A percentile compares a stretch with the other conserved stretches of the same genome.
Conservation (phyloP, 2,888 invertebrate species). For the Alcis repandata region DNA sequence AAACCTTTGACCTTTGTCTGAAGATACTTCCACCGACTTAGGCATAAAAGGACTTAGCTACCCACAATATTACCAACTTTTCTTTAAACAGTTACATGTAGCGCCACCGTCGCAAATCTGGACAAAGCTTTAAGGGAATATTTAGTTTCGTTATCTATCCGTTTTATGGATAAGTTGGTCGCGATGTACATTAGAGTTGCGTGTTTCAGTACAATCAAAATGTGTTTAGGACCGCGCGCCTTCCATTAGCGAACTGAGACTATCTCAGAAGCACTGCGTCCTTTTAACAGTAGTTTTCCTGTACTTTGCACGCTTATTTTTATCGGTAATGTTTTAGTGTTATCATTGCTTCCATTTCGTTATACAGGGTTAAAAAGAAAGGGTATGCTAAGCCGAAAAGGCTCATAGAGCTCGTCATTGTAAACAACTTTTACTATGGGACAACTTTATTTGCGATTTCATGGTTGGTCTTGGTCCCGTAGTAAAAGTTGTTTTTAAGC, state of each 20-base stretch:
- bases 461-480: no score
- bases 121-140: background rate
- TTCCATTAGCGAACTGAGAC: constrained; percentile 31
- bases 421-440: no score
- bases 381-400: no score
- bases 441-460: no score
- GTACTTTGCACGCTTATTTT: constrained; percentile 31
- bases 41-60: constrained; percentile 18
- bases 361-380: no score
- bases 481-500: no score
- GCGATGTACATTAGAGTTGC: constrained; percentile 50
- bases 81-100: background rate
- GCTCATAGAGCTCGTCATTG: no score
- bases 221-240: constrained; percentile 38
- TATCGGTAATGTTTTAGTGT: background rate
- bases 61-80: background rate
- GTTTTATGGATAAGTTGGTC: constrained; percentile 8
- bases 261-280: constrained; percentile 27
- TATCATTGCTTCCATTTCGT: background rate
- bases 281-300: constrained; percentile 30
- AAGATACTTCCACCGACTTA: constrained; percentile 19
- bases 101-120: background rate
- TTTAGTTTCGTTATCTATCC: background rate
- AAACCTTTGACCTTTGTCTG: constrained; percentile 31
- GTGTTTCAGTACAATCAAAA: constrained; percentile 48